Evolutionary conservation across 92 coral and sea anemone genomes (phyloP).

Genomic region (Anthopleura xanthogrammica): DNA sequence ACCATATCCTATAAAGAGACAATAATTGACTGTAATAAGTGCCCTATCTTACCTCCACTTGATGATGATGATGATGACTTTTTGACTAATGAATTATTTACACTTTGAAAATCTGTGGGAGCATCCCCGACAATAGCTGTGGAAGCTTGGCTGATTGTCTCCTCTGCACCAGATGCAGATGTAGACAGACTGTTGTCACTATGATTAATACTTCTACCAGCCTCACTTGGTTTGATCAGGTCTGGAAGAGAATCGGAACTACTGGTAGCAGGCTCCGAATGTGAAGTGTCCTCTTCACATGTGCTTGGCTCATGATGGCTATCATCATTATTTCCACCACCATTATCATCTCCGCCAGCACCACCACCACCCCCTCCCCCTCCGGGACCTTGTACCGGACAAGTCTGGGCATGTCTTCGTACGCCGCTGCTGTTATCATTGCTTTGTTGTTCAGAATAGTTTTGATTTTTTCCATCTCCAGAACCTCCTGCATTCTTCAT

Average conservation of each 20-base stretch:
- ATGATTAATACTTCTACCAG: background rate
- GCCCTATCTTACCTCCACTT: constrained; percentile 27
- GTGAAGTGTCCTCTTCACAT: constrained; percentile 53
- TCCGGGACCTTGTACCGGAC: constrained; percentile 25
- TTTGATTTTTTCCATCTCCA: constrained; percentile 12
- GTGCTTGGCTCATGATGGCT: constrained; percentile 40
- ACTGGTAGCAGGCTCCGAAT: constrained; percentile 44
- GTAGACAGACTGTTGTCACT: background rate
- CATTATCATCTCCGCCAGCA: constrained; percentile 17
- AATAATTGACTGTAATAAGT: background rate
- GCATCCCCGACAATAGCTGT: constrained; percentile 42
- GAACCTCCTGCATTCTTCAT: constrained; percentile 22
- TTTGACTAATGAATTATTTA: constrained; percentile 7
- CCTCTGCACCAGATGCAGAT: background rate
- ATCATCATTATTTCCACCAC: constrained; percentile 13
- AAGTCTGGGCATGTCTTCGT: constrained; percentile 33
- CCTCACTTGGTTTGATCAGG: constrained; percentile 21
- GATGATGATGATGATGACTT: constrained; percentile 61
- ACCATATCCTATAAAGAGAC: too few relatives aligned
- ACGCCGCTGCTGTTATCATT: constrained; percentile 3
- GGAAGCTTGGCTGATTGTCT: constrained; percentile 64
- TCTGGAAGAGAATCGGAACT: constrained; percentile 46
- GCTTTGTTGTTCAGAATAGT: background rate
- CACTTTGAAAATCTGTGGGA: constrained; percentile 16
- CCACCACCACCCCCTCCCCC: constrained; percentile 38